A percentile compares a stretch with the other conserved stretches of the same genome.
Conservation (phyloP, 1,140 invertebrate genomes). For the Drosophila neocordata region DNA sequence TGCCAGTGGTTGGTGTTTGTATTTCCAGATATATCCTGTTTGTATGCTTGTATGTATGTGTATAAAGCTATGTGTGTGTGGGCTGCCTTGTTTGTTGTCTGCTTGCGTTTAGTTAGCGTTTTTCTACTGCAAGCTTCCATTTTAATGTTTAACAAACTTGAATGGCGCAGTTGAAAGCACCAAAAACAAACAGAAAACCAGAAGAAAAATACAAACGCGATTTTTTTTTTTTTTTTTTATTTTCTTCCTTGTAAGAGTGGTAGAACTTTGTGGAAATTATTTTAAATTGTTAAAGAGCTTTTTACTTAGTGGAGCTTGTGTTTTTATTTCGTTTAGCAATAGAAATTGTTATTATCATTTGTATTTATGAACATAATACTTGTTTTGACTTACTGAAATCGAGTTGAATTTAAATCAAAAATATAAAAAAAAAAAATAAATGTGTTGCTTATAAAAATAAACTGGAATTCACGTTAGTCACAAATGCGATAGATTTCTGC, state of each 20-base stretch:
- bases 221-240: constrained; percentile 8
- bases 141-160: constrained; percentile 76
- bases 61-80: constrained; percentile 11
- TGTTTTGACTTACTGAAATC: not conserved
- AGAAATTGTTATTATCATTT: constrained; percentile 27
- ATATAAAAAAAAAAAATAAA: too few relatives aligned
- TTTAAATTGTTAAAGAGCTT: constrained; percentile 49
- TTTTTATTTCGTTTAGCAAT: constrained; percentile 27
- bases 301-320: constrained; percentile 16
- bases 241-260: constrained; percentile 18
- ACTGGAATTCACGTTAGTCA: too few relatives aligned
- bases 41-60: not conserved
- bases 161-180: constrained; percentile 47
- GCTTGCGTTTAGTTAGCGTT: constrained; percentile 67
- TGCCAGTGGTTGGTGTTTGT: constrained; percentile 24
- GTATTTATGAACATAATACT: constrained; percentile 8
- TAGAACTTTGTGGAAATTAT: constrained; percentile 53
- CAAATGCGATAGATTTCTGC: too few relatives aligned
- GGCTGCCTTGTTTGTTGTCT: constrained; percentile 50
- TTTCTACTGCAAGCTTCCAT: constrained; percentile 52
- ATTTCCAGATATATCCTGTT: constrained; percentile 3
- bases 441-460: too few relatives aligned
- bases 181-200: constrained; percentile 49
- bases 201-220: constrained; percentile 38
- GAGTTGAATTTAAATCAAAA: too few relatives aligned